Base-by-base conservation (phyloP, 2,888 invertebrate species). In the Candidula unifasciata region DNA sequence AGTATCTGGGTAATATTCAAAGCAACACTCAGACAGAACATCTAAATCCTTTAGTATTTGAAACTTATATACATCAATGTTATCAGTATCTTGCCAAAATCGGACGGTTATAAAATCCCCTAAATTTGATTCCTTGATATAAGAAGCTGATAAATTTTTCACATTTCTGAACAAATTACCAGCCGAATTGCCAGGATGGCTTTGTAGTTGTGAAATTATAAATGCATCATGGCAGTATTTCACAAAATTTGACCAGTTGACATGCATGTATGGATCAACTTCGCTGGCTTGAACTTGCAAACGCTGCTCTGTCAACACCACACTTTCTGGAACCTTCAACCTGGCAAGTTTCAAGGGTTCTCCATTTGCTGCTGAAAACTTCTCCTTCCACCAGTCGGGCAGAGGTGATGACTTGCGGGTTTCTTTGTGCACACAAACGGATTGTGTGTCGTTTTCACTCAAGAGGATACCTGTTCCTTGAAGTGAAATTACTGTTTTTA, bases 371-470 rank as follows among this genome's bases (percentile, higher is more conserved):
- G 30, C 10, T 6, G 64, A 76, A 57, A 35, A 86, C 44, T 76
- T 85, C 52, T 86, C 76, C 27, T 27, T 80, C 86, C 86, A 86
- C 86, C 86, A 86, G 5, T 85, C 77, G 6, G 86, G 86, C 0
- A 64, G 71, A 0, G 71, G 44, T 0, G 37, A 21, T 30, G 86
- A 83, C 52, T 35, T 68, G 2, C 85, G 64, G 0, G 85, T 77
- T 8, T 77, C 18, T 0, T 66, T 68, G 64, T 73, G 64, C 16
- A 86, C 86, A 24, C 77, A 27, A 0, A 86, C 86, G 33, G 80
- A 35, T 54, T 85, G 85, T 2, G 80, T 60, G 0, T 77, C 52
- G 18, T 81, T 85, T 18, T 76, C 77, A 30, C 66, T 80, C 5
- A 85, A n/a, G 18, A 77, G 85, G 3, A n/a, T 33, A 6, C 24